Evolutionary conservation across 2,113 vertebrate species (phyloP), one percentile per base, ranked within the genome.

Genomic region (Podarcis cretensis): DNA sequence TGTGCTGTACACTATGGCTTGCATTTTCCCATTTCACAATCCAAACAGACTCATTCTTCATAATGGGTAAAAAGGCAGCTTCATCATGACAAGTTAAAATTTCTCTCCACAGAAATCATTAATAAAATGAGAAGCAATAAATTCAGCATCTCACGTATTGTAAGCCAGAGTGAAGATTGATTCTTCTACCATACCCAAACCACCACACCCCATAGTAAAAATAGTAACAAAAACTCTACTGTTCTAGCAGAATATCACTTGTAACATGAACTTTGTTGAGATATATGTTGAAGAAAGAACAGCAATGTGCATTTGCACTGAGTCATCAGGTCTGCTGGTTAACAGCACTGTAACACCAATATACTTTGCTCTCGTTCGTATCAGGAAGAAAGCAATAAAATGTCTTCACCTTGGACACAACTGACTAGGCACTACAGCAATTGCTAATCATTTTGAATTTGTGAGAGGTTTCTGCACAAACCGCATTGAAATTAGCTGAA

Each of bases 1-100:
- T 32, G 82, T 40, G 73, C 90, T 90, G 86, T 91, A 91, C 91
- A 91, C 94, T 74, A 90, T 63, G 87, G 23, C 85, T 89, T 89
- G 92, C 43, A 89, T 82, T 95, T 93, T 92, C 76, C 83, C 81
- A 89, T 94, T 93, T 68, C 80, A 65, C 71, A 63, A 69, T 90
- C 92, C 90, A 93, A 93, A 91, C 82, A 89, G 94, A 91, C 23
- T 92, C 59, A 85, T 88, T 94, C 90, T 91, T 92, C 69, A 90
- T 85, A 91, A 85, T 91, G 40, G 90, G 83, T 86, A 95, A 95
- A 95, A 95, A 91, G 37, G 92, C 90, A 32, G 84, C 73, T 95
- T 85, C 68, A 90, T 85, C 9, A 81, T 4, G 91, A 73, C 32
- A 92, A 94, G 90, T 93, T 87, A 94, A 88, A 89, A 84, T 89